A percentile compares a stretch with the other conserved stretches of the same genome.
Evolutionary conservation across 2,888 invertebrate genomes (phyloP).

Genomic region (Nudaria mundana): DNA sequence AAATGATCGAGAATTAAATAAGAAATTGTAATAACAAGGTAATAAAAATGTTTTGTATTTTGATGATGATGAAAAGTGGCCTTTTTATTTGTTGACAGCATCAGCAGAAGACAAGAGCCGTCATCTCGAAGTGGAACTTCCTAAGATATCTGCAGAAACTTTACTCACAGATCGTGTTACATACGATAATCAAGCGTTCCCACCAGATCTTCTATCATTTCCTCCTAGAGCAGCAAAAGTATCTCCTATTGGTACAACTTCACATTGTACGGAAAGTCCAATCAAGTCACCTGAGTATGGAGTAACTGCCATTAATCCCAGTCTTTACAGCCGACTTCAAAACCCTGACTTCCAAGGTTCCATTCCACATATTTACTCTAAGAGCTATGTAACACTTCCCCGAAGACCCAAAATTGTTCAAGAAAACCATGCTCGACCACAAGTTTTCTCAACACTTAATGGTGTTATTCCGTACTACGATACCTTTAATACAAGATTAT

Average conservation of each 20-base stretch:
- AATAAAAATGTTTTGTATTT: too few species aligned
- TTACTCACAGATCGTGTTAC: conserved; percentile 66
- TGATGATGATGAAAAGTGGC: too few species aligned
- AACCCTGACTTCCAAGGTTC: conserved; percentile 82
- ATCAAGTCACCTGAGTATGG: conserved; percentile 64
- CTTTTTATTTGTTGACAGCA: conserved; percentile 65
- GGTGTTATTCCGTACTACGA: conserved; percentile 85
- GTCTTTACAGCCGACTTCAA: conserved; percentile 74
- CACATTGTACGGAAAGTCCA: conserved; percentile 52
- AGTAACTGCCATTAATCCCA: conserved; percentile 51
- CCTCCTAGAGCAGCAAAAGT: conserved; percentile 78
- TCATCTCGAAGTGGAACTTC: conserved; percentile 81
- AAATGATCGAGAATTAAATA: too few species aligned
- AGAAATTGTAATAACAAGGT: too few species aligned
- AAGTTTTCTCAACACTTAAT: conserved; percentile 64
- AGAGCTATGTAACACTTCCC: conserved; percentile 93
- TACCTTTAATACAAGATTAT: conserved; percentile 90
- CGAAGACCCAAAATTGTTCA: conserved; percentile 87
- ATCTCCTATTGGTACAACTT: conserved; percentile 73
- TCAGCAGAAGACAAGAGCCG: conserved; percentile 83
- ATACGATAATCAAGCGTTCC: conserved; percentile 83
- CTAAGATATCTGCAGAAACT: conserved; percentile 74
- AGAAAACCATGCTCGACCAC: conserved; percentile 69
- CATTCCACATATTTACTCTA: conserved; percentile 82
- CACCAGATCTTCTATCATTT: conserved; percentile 91